Conservation (phyloP, 2,113 vertebrate genomes). For the Heliornis fulica region DNA sequence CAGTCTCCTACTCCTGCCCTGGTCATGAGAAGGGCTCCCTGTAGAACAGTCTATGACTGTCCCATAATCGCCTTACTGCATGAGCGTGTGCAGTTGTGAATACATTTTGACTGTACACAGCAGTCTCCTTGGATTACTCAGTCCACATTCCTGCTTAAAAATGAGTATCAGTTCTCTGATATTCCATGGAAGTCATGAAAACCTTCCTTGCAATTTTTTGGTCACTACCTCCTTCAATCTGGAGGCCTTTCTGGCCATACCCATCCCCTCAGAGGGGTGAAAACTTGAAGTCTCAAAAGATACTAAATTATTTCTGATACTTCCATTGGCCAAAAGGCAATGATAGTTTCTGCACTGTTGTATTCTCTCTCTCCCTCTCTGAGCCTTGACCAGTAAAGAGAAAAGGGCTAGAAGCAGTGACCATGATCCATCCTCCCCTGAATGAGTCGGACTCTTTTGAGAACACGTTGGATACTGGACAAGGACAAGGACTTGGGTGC, state of each 20-base stretch:
- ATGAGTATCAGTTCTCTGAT: not conserved
- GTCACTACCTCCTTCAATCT: not conserved
- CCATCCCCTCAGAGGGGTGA: not conserved
- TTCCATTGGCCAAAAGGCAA: not conserved
- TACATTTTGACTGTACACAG: not conserved
- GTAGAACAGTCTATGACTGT: not conserved
- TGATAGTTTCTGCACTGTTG: not conserved
- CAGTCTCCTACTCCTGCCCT: not conserved
- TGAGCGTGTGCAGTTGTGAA: not conserved
- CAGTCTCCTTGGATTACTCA: not conserved
- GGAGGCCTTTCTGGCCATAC: not conserved
- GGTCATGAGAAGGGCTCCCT: not conserved
- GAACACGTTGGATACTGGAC: not conserved
- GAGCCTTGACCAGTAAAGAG: not conserved
- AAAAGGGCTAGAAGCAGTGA: not conserved
- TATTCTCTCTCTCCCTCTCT: not conserved
- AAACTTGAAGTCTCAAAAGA: not conserved
- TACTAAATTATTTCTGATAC: not conserved
- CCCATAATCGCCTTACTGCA: not conserved
- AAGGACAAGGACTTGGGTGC: too few species aligned
- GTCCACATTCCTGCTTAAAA: not conserved
- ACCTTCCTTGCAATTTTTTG: not conserved
- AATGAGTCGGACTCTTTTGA: not conserved
- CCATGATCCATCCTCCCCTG: not conserved
- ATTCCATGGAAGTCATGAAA: not conserved